Percentiles rank a stretch among this genome's conserved stretches.
These are phyloP conservation scores for Zelostemma sp. DNA, from an alignment of 1,140 invertebrate species.

Conservation along the genomic window DNA sequence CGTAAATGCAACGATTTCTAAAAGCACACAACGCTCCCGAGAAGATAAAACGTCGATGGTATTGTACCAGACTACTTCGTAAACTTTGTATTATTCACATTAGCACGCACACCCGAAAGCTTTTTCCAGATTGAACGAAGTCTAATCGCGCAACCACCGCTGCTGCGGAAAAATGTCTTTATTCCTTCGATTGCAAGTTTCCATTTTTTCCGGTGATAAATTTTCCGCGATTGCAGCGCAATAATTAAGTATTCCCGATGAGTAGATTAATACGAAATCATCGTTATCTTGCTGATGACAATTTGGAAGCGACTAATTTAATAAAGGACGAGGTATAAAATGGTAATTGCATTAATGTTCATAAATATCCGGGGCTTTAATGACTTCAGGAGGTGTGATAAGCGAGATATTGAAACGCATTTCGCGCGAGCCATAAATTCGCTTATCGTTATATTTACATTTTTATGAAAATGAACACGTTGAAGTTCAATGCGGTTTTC, in stretches of 20 bases:
- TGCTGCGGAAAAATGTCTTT: neutral
- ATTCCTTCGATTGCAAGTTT: neutral
- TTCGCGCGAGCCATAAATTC: slow-evolving; percentile 22
- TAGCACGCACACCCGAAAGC: neutral
- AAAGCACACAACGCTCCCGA: neutral
- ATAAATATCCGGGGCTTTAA: slow-evolving; percentile 24
- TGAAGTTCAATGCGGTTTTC: slow-evolving; percentile 49
- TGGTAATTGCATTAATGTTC: slow-evolving; percentile 31
- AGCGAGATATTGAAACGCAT: slow-evolving; percentile 20
- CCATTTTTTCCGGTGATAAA: neutral
- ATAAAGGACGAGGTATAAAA: slow-evolving; percentile 3
- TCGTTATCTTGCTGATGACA: neutral
- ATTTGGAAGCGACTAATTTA: slow-evolving; percentile 14
- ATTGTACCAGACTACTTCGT: slow-evolving; percentile 4
- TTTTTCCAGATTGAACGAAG: neutral
- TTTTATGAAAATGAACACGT: slow-evolving; percentile 41
- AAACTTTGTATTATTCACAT: slow-evolving; percentile 9
- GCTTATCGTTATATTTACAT: slow-evolving; percentile 31
- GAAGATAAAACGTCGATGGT: neutral
- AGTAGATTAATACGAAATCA: too few relatives aligned
- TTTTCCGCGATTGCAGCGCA: too few relatives aligned
- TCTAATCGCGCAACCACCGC: neutral
- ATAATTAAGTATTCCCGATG: too few relatives aligned
- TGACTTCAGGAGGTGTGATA: slow-evolving; percentile 22
- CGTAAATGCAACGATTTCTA: slow-evolving; percentile 10